Conservation (phyloP, 2,113 vertebrate species). For the Halichoerus grypus region DNA sequence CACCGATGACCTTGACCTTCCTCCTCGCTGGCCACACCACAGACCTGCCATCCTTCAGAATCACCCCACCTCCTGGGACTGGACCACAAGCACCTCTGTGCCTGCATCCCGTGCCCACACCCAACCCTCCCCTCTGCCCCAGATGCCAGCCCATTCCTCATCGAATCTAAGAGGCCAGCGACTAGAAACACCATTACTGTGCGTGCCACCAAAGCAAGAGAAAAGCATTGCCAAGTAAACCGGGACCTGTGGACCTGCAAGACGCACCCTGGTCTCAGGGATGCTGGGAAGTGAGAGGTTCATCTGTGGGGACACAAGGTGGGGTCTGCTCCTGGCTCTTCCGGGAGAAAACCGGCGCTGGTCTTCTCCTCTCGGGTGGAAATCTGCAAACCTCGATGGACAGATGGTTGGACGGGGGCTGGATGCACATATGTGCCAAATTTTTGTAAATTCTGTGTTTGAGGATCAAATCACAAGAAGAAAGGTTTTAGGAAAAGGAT, state of each 20-base stretch:
- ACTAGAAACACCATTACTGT: background rate
- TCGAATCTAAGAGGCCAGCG: background rate
- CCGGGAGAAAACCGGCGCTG: rapidly evolving
- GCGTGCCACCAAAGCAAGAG: too few species aligned
- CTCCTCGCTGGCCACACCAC: background rate
- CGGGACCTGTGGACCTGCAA: rapidly evolving
- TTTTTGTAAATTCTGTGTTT: background rate
- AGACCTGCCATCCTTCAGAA: background rate
- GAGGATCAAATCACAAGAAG: background rate
- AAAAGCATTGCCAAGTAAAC: too few species aligned
- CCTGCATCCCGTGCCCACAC: too few species aligned
- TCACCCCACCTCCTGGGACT: background rate
- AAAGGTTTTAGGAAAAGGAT: background rate
- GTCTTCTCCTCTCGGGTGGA: background rate
- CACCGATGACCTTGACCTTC: background rate
- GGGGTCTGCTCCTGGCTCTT: background rate
- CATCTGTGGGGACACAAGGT: background rate
- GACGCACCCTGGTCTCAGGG: background rate
- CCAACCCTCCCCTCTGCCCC: background rate
- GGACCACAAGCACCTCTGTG: background rate
- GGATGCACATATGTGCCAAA: background rate
- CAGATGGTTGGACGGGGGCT: background rate
- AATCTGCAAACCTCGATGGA: background rate
- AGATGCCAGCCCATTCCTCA: background rate
- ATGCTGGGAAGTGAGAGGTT: rapidly evolving